phyloP scores from a whole-genome alignment of 2,113 vertebrate genomes.

The Pomatorhinus ruficollis region DNA sequence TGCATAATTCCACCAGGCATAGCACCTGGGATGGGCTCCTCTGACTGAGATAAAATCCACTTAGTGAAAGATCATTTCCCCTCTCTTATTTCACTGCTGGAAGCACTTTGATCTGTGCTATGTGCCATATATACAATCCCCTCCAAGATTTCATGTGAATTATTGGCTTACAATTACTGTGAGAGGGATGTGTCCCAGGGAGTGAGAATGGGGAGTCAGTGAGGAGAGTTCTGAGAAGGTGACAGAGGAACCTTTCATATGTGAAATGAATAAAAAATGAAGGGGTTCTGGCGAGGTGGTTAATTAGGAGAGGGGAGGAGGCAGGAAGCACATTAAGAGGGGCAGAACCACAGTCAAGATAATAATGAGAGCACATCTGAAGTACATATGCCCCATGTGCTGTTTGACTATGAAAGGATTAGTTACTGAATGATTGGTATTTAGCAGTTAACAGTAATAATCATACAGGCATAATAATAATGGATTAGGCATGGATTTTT shows the following conservation, averaged over 20 bases:
- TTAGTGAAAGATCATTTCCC: neutral
- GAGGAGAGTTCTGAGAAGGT: neutral
- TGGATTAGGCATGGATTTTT: slow-evolving; percentile 57
- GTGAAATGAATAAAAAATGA: neutral
- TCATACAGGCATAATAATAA: slow-evolving; percentile 6
- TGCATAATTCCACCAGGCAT: neutral
- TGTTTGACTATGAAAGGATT: neutral
- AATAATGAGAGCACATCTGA: neutral
- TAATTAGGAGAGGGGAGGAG: neutral
- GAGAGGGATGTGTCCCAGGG: neutral
- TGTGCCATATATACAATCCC: neutral
- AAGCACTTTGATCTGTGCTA: neutral
- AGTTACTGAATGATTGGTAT: slow-evolving; percentile 12
- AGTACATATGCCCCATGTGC: neutral
- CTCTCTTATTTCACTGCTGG: neutral
- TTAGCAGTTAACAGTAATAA: slow-evolving; percentile 54
- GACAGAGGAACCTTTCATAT: neutral
- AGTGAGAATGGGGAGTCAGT: neutral
- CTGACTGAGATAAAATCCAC: neutral
- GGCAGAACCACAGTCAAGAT: neutral
- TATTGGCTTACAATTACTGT: neutral
- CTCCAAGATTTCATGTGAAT: neutral
- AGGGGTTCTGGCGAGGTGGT: neutral
- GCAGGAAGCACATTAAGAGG: neutral
- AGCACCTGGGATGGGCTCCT: neutral